Evolutionary conservation across 2,113 vertebrate species (phyloP), one percentile per base, ranked within the genome.

Genomic region (Neogobius melanostomus): DNA sequence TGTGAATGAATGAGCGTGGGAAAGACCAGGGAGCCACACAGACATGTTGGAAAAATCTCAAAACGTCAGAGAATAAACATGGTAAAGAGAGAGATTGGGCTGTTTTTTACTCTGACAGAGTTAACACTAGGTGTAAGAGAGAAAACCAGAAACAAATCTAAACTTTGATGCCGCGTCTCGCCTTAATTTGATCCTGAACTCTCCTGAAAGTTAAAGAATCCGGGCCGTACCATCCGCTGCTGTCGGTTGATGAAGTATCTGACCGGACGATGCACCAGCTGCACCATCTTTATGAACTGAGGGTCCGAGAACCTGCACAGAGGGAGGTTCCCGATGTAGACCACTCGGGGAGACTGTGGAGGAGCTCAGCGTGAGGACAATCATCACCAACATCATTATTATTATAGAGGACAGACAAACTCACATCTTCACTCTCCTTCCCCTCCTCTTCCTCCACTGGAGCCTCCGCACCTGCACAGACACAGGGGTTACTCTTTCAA

Each of bases 311-410:
- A 59, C 21, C 42, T 7, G 12, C 56, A 59, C 28, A 59, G 11
- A 12, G 56, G 56, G 11, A 59, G 56, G 21, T 59, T 59, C 6
- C 56, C 56, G 10, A 59, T 59, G 56, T 42, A 59, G 12, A 59
- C 56, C 28, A 59, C 56, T 42, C 56, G 56, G 36, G 56, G 56
- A 59, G 56, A 59, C 28, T 59, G 11, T 14, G 42, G 56, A 59
- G 11, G 11, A 42, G 7, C 28, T 14, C 10, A 36, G 28, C 21
- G 53, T 56, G 5, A 56, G 17, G 11, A 56, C 16, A 28, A 7
- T 56, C 46, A 47, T 47, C 46, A 47, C 46, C 6, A 10, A 47
- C 6, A 10, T 47, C 46, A 47, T 47, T 2, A 8, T 47, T 11
- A 8, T 47, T 47, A 47, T 8, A 2, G 12, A 42, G 28, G 11